phyloP scores from a whole-genome alignment of 2,113 vertebrate genomes.

The Suncus etruscus region DNA sequence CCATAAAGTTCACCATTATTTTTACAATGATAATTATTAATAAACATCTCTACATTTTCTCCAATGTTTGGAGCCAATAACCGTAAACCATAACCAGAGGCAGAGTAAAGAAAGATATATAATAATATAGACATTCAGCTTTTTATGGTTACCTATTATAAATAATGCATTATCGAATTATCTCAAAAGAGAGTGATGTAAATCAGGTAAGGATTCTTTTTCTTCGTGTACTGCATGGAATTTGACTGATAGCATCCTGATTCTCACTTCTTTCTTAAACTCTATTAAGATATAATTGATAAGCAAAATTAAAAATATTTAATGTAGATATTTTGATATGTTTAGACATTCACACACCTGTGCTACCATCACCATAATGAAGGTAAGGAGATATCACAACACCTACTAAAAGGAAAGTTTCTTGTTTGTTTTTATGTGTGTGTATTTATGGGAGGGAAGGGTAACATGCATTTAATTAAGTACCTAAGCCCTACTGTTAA shows the following conservation, averaged over 20 bases:
- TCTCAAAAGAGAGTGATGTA: not conserved
- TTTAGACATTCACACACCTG: not conserved
- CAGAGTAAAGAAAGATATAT: not conserved
- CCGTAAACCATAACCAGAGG: not conserved
- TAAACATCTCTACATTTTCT: not conserved
- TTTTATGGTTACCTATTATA: conserved; percentile 1
- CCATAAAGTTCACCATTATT: not conserved
- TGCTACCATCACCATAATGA: not conserved
- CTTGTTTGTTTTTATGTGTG: not conserved
- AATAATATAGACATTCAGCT: not conserved
- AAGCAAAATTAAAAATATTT: not conserved
- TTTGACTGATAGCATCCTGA: conserved; percentile 12
- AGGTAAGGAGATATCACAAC: not conserved
- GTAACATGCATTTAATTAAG: not conserved
- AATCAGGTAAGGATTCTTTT: not conserved
- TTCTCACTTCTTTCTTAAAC: conserved; percentile 5
- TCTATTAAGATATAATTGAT: not conserved
- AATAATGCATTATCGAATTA: conserved; percentile 5
- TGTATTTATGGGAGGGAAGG: not conserved
- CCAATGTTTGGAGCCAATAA: not conserved
- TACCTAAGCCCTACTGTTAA: not conserved
- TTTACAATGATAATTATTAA: not conserved
- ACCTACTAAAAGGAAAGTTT: not conserved
- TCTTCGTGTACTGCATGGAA: not conserved
- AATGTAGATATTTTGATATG: not conserved